Base-by-base conservation (phyloP, 1,140 invertebrate genomes). In the Mycetomoellerius zeteki region DNA sequence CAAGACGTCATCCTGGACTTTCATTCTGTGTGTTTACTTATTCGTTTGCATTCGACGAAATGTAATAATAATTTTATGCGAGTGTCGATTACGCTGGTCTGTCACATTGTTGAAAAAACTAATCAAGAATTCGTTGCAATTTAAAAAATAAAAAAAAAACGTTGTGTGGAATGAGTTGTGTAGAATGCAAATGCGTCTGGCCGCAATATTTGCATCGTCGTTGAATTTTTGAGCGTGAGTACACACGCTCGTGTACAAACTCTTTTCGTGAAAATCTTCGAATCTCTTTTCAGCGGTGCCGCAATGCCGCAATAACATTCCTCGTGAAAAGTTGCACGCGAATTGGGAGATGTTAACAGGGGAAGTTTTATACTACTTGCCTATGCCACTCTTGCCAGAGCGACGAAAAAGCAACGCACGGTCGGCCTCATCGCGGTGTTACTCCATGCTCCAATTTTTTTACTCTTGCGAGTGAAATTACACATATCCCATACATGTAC, bases 271-370 rank as follows among this genome's bases (percentile, higher is more conserved):
- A 33, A 60, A 73, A 43, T 84, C 24, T 30, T 75, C 37, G 43
- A 73, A 62, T 84, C 69, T 84, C 69, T 50, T 60, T 75, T 84
- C 27, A 33, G n/a, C 37, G 37, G 27, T 33, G 27, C 37, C 24
- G 24, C 80, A 60, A 60, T 37, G 37, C 16, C 43, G 69, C 37
- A 73, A 60, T 60, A 62, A 75, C 54, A 84, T 82, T 73, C 56
- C 50, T 73, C 19, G 80, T 67, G 67, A 60, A 47, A 82, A 82
- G 33, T 82, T 69, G 54, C 69, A 60, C 56, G 56, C 69, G 80
- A 73, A 73, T 84, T 62, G 80, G 58, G 54, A 62, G 69, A 84
- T 43, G 54, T 84, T 73, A 73, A 84, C 56, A 75, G 69, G 24
- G 27, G n/a, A 62, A 84, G 54, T 84, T 84, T 60, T 50, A 73